Evolutionary conservation across 1,140 invertebrate species (phyloP).

Genomic region (Papilio helenus): DNA sequence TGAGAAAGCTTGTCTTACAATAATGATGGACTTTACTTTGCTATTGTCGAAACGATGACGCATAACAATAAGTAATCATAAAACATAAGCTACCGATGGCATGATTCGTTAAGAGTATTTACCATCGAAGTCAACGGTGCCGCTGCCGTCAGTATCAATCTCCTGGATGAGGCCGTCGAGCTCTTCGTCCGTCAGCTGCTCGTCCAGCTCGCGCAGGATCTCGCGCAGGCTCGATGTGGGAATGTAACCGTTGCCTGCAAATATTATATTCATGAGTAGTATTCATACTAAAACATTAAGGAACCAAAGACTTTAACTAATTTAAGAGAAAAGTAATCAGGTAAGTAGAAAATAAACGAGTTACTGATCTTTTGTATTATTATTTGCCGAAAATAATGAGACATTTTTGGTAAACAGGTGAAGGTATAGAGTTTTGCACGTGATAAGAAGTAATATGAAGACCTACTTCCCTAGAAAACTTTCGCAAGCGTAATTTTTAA

Average conservation of each 20-base stretch:
- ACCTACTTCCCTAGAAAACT: background rate
- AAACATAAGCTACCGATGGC: background rate
- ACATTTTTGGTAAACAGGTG: background rate
- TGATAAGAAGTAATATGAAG: background rate
- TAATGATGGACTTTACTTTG: too few relatives aligned
- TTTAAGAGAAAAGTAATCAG: too few relatives aligned
- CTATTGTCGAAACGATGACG: too few relatives aligned
- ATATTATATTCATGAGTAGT: background rate
- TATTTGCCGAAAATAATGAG: background rate
- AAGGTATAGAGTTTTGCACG: background rate
- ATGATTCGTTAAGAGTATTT: constrained; percentile 41
- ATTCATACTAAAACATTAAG: background rate
- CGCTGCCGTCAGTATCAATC: constrained; percentile 97
- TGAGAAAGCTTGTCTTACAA: too few relatives aligned
- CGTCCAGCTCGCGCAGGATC: constrained; percentile 95
- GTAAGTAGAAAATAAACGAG: background rate
- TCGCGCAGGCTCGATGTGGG: constrained; percentile 95
- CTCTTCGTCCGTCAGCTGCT: constrained; percentile 95
- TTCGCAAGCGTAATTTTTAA: background rate
- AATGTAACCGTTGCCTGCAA: constrained; percentile 95
- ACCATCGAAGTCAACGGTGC: constrained; percentile 87
- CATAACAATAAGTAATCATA: too few relatives aligned
- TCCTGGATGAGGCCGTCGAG: constrained; percentile 98
- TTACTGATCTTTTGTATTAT: background rate
- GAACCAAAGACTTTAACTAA: background rate